phyloP scores from a whole-genome alignment of 2,797 vertebrate genomes.

The Saxicola maurus region DNA sequence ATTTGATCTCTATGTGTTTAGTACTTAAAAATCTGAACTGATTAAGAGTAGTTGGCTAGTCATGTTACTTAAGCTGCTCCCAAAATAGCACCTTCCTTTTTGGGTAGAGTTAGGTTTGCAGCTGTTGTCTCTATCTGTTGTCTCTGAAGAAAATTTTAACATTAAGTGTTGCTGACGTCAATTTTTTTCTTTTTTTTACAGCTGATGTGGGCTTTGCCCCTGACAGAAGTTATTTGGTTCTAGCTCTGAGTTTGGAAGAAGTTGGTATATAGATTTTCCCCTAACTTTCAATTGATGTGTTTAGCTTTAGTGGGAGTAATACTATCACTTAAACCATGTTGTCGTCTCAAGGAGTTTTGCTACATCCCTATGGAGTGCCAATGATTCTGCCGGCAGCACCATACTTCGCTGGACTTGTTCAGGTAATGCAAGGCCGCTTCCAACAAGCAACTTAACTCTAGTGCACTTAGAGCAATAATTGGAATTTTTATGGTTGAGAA shows the following conservation, averaged over 20 bases:
- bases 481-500: conserved; percentile 88
- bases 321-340: conserved; percentile 67
- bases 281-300: conserved; percentile 70
- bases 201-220: conserved; percentile 68
- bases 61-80: conserved; percentile 70
- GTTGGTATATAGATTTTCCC: conserved; percentile 71
- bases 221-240: conserved; percentile 71
- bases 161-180: conserved; percentile 72
- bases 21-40: conserved; percentile 63
- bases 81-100: conserved; percentile 75
- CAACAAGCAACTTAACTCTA: conserved; percentile 77
- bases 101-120: conserved; percentile 68
- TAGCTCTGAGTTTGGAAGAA: conserved; percentile 71
- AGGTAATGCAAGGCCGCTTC: conserved; percentile 74
- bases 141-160: conserved; percentile 72
- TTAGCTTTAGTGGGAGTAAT: conserved; percentile 65
- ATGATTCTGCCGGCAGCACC: conserved; percentile 68
- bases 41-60: conserved; percentile 65
- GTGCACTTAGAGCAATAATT: conserved; percentile 86
- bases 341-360: conserved; percentile 73
- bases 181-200: conserved; percentile 67
- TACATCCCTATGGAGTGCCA: conserved; percentile 68
- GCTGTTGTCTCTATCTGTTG: conserved; percentile 70
- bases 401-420: conserved; percentile 75
- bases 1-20: neutral